These are phyloP conservation scores for Cichladusa arquata DNA, from an alignment of 2,113 vertebrate genomes.

Conservation along the genomic window DNA sequence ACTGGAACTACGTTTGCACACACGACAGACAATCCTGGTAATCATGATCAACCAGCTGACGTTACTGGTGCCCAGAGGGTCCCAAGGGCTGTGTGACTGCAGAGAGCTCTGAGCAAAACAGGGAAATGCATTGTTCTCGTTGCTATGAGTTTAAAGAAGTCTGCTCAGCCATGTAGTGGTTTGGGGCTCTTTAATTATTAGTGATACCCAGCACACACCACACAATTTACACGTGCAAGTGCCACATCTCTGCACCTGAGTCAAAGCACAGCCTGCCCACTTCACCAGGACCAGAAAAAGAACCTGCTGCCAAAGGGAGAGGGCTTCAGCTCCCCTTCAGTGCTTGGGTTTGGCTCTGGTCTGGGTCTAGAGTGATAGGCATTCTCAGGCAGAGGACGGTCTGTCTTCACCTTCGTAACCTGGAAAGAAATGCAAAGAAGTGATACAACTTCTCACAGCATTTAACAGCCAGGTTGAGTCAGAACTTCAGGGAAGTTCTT, in stretches of 20 bases:
- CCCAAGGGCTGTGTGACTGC: slow-evolving; percentile 28
- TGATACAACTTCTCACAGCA: background rate
- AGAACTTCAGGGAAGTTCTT: background rate
- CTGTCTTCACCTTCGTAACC: slow-evolving; percentile 95
- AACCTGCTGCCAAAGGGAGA: slow-evolving; percentile 84
- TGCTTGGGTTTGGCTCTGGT: slow-evolving; percentile 82
- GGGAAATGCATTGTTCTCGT: background rate
- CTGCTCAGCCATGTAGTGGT: slow-evolving; percentile 34
- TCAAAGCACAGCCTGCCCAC: background rate
- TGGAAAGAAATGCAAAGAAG: slow-evolving; percentile 48
- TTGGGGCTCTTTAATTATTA: slow-evolving; percentile 64
- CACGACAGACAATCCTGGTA: background rate
- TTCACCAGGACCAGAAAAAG: slow-evolving; percentile 89
- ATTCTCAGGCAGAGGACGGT: slow-evolving; percentile 88
- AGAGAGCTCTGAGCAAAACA: background rate
- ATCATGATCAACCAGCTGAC: background rate
- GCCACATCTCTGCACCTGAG: background rate
- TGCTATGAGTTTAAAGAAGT: slow-evolving; percentile 54
- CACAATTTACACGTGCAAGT: background rate
- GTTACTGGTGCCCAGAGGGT: background rate
- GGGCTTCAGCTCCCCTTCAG: slow-evolving; percentile 85
- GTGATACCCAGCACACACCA: background rate
- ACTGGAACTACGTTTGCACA: background rate
- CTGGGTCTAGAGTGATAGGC: slow-evolving; percentile 85
- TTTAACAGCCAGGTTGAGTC: background rate